Evolutionary conservation across 1,140 invertebrate species (phyloP), one percentile per base, ranked within the genome.

Genomic region (Mylabris phalerata): DNA sequence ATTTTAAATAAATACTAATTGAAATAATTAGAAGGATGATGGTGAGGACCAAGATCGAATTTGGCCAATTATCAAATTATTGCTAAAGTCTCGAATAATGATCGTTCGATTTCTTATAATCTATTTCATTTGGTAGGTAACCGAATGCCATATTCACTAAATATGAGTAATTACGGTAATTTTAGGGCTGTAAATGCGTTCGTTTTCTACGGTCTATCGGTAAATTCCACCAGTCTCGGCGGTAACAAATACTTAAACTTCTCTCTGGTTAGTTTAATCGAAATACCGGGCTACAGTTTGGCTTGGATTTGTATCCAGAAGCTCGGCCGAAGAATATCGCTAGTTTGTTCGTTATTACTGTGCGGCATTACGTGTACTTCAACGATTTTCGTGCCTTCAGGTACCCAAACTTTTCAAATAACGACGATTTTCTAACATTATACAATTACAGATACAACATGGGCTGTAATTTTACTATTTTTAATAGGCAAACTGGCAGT

Each of bases 161-260:
- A 13, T 10, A 42, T 42, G 19, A 2, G 19, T 19, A 19, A 19
- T 19, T 19, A 19, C 1, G 19, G 19, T 13, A 13, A 13, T 38
- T 25, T 62, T 54, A 87, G 85, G 85, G 79, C 80, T 11, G 80
- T 84, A 3, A 85, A 85, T 71, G 79, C 82, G 4, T 82, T 87
- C 54, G 80, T 88, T 2, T 90, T 83, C 64, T 89, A 88, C 66
- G 88, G 86, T 3, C 69, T 90, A 9, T 84, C 85, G 0, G 73
- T 89, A 13, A 88, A 87, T 65, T 80, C 84, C 0, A 83, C 80
- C 2, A 82, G 80, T 61, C 74, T 88, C 41, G 82, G 80, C 60
- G 85, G 85, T 9, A 80, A 86, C 67, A 81, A 82, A 64, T 84
- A 84, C 66, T 62, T 80, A 2, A 83, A 82, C 67, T 83, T 83